A percentile compares a stretch with the other conserved stretches of the same genome.
Conservation (phyloP, 2,113 vertebrate species). For the Nipponia nippon region DNA sequence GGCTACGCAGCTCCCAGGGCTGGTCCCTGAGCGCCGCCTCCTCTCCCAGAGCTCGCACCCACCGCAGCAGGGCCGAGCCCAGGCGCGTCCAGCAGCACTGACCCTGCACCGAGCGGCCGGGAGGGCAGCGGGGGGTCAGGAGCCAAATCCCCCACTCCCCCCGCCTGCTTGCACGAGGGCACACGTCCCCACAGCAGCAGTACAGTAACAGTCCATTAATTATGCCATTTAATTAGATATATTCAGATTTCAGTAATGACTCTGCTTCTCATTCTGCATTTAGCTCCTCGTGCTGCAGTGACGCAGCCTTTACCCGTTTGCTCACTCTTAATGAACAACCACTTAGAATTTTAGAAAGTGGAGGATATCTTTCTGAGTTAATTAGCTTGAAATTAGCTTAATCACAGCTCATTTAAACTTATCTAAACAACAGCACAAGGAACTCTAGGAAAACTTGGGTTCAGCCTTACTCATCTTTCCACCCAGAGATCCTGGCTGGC, state of each 20-base stretch:
- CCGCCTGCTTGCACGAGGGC: not conserved
- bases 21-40: not conserved
- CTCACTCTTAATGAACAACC: slow-evolving; percentile 75
- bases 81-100: rapidly evolving
- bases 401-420: slow-evolving; percentile 88
- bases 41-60: not conserved
- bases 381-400: slow-evolving; percentile 86
- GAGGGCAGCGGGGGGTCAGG: not conserved
- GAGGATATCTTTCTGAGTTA: slow-evolving; percentile 83
- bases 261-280: slow-evolving; percentile 46
- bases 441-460: slow-evolving; percentile 71
- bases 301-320: slow-evolving; percentile 52
- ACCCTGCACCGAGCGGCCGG: rapidly evolving
- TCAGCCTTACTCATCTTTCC: slow-evolving; percentile 37
- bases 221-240: slow-evolving; percentile 67
- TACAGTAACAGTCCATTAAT: slow-evolving; percentile 38
- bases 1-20: not conserved
- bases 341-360: slow-evolving; percentile 79
- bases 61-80: rapidly evolving
- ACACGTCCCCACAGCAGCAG: not conserved
- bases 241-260: slow-evolving; percentile 65
- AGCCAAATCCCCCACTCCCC: rapidly evolving
- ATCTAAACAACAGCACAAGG: slow-evolving; percentile 83
- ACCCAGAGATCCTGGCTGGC: not conserved
- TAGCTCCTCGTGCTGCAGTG: slow-evolving; percentile 65